phyloP scores from a whole-genome alignment of 2,113 vertebrate genomes.

The Mobula hypostoma region DNA sequence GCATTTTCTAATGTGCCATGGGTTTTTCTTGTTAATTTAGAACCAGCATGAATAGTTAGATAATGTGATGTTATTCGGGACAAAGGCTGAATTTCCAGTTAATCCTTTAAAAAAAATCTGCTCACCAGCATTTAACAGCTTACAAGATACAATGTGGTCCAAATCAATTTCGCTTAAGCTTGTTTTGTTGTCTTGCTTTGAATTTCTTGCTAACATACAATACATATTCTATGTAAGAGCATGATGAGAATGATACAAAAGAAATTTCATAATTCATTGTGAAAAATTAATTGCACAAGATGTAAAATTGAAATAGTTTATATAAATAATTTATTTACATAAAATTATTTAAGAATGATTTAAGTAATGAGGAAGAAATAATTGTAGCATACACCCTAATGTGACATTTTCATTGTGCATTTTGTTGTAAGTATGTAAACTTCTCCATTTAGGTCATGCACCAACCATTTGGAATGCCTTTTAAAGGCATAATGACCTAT shows the following conservation, averaged over 20 bases:
- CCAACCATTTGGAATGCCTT: background rate
- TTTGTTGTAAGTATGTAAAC: background rate
- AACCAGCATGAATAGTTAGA: background rate
- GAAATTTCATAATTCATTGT: background rate
- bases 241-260: background rate
- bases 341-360: no score
- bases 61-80: background rate
- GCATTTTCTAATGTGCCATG: background rate
- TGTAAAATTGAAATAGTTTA: no score
- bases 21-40: background rate
- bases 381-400: background rate
- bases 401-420: background rate
- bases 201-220: background rate
- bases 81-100: background rate
- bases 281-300: no score
- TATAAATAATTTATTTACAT: no score
- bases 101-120: background rate
- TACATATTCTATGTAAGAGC: background rate
- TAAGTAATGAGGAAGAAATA: no score
- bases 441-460: background rate
- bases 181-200: background rate
- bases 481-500: no score
- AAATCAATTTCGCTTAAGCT: background rate
- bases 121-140: background rate
- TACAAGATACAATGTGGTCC: background rate